Conservation (phyloP, 2,113 vertebrate species). For the Rattus rattus region DNA sequence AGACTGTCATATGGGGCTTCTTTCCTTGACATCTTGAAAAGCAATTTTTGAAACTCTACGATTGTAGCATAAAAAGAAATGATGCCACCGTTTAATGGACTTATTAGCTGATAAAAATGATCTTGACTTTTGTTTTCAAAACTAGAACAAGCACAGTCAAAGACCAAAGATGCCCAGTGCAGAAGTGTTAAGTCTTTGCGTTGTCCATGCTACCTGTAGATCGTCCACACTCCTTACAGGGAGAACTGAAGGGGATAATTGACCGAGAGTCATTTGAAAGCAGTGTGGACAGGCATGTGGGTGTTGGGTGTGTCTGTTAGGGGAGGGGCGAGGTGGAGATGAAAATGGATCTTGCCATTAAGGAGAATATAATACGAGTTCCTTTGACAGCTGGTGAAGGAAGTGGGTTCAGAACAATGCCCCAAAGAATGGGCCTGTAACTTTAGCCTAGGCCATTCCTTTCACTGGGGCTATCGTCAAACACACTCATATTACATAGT, state of each 20-base stretch:
- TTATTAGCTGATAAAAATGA: slow-evolving; percentile 25
- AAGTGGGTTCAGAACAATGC: slow-evolving; percentile 69
- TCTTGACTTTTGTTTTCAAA: slow-evolving; percentile 26
- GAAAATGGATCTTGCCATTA: slow-evolving; percentile 71
- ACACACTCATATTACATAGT: slow-evolving; percentile 68
- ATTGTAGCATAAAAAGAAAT: background rate
- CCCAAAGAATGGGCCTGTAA: slow-evolving; percentile 73
- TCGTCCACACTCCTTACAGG: slow-evolving; percentile 4
- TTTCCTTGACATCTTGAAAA: slow-evolving; percentile 63
- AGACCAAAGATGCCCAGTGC: background rate
- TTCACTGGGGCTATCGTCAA: slow-evolving; percentile 63
- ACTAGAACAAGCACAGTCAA: background rate
- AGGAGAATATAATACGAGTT: slow-evolving; percentile 73
- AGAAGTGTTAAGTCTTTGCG: background rate
- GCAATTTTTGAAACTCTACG: slow-evolving; percentile 60
- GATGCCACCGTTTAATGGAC: background rate
- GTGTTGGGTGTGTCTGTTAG: no score
- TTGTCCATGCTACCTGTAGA: background rate
- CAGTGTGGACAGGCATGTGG: background rate
- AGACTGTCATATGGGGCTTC: background rate
- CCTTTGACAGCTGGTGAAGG: slow-evolving; percentile 69
- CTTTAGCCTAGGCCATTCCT: slow-evolving; percentile 56
- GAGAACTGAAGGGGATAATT: background rate
- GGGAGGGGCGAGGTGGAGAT: background rate
- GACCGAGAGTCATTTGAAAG: slow-evolving; percentile 12